Evolutionary conservation across 1,140 invertebrate genomes (phyloP), one percentile per base, ranked within the genome.

Genomic region (Diabrotica undecimpunctata): DNA sequence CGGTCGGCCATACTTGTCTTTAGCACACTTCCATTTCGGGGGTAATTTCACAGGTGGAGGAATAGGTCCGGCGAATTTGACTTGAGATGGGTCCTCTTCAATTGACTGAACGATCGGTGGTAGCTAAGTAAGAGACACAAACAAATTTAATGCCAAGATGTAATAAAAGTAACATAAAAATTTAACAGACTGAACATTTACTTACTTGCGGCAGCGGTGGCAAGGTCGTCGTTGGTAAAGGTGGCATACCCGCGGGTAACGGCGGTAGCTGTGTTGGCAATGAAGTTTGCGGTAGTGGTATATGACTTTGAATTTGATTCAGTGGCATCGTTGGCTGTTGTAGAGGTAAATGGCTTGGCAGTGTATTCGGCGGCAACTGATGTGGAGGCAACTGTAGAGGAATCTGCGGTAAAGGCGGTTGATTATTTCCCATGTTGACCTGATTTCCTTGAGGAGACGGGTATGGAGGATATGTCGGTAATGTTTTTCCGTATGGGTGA

Each of bases 1-100:
- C 0, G 87, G 85, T 65, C 93, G 82, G 2, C 95, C 94, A 53
- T 92, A 87, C 13, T 82, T 74, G 78, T 96, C 93, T 54, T 86
- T 84, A 0, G 91, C 89, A 72, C 87, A 90, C 72, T 92, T 91
- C 95, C 95, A 98, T 74, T 90, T 87, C 0, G 90, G 89, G 6
- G 95, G 94, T 53, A 97, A 76, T 72, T 89, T 87, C 0, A 85
- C 79, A 0, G 83, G 79, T 0, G 87, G 87, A 63, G 81, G 70
- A 70, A 83, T 69, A 62, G 77, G 63, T 69, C 68, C 64, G 56
- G 75, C 63, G 61, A 78, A 78, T 70, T 74, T 77, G 2, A 72
- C 71, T 36, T 62, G 60, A 5, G 46, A 61, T 9, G 51, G 51
- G 7, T 61, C 61, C 39, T 62, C 61, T 39, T 61, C 60, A 7